Evolutionary conservation across 2,888 invertebrate genomes (phyloP).

Genomic region (Leistus spinibarbis): DNA sequence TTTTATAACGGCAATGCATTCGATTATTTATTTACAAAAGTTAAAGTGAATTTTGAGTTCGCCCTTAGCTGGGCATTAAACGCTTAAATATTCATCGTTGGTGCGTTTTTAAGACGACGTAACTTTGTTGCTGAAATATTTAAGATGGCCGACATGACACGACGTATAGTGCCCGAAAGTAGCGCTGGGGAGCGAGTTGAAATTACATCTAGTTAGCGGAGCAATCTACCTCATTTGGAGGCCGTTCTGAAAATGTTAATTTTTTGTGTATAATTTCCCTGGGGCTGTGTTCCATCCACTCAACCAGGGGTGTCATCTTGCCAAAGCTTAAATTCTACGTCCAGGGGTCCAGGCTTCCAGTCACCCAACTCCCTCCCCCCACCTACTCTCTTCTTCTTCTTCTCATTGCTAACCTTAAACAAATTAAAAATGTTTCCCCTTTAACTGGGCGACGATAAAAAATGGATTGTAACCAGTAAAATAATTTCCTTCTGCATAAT

Average conservation of each 20-base stretch:
- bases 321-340: not conserved
- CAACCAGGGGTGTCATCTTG: conserved; percentile 7
- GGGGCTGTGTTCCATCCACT: conserved; percentile 45
- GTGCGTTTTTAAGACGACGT: not conserved
- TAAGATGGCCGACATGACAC: not conserved
- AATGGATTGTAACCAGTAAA: not conserved
- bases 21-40: not conserved
- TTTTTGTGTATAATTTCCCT: conserved; percentile 54
- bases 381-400: not conserved
- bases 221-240: conserved; percentile 36
- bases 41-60: not conserved
- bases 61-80: not conserved
- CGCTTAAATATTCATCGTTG: conserved; percentile 1
- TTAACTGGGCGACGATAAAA: not conserved
- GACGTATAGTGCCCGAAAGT: not conserved
- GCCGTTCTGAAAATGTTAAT: conserved; percentile 49
- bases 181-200: not conserved
- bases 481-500: too few species aligned
- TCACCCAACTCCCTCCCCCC: not conserved
- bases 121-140: not conserved
- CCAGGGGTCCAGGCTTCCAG: not conserved
- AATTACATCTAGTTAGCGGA: conserved; percentile 37
- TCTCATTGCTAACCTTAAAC: not conserved
- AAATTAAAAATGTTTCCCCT: not conserved
- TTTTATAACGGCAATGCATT: not conserved